These are phyloP conservation scores for Dryococelus australis DNA, from an alignment of 2,888 invertebrate species.

Conservation along the genomic window DNA sequence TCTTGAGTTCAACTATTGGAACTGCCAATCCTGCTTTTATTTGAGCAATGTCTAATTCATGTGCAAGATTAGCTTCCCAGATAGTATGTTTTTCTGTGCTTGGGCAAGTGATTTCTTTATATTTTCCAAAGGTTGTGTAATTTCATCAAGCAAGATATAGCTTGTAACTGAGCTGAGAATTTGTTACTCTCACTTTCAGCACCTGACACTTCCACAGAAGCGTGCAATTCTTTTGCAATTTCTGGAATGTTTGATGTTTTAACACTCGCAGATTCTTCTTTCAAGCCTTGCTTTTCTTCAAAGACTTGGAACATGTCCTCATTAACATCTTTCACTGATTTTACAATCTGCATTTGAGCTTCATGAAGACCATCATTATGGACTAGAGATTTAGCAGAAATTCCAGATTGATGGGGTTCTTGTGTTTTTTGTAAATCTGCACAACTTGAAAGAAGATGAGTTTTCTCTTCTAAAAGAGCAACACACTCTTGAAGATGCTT, in stretches of 20 bases:
- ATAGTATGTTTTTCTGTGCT: background rate
- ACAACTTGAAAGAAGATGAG: no score
- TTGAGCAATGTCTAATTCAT: background rate
- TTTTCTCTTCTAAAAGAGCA: no score
- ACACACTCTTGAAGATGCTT: no score
- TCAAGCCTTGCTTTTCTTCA: no score
- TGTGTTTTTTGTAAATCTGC: no score
- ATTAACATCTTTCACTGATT: conserved; percentile 55
- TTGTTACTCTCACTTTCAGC: background rate
- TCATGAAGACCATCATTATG: no score
- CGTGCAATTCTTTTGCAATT: background rate
- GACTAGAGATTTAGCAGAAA: no score
- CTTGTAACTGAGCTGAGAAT: background rate
- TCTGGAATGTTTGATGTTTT: background rate
- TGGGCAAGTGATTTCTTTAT: background rate
- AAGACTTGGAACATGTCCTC: no score
- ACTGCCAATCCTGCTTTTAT: background rate
- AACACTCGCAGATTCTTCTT: no score
- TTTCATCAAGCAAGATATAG: background rate
- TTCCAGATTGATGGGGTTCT: no score
- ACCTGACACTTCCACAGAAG: background rate
- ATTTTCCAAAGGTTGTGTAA: background rate
- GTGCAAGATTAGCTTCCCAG: background rate
- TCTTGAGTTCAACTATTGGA: background rate
- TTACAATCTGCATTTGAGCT: no score